Evolutionary conservation across 2,888 invertebrate species (phyloP), one percentile per base, ranked within the genome.

Genomic region (Malthinus flaveolus): DNA sequence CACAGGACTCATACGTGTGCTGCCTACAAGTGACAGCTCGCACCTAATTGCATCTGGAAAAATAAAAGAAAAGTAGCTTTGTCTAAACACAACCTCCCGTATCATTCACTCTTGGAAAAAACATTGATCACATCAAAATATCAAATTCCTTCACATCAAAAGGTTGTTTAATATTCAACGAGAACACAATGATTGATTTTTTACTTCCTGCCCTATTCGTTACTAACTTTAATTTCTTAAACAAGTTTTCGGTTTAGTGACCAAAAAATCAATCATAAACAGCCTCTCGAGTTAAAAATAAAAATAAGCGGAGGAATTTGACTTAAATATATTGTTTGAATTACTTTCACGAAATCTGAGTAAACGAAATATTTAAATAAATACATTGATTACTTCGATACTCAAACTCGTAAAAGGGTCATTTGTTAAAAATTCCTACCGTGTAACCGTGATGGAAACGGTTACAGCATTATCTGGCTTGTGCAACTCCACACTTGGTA

Each of bases 61-160:
- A 78, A 79, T 77, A 79, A 79, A 79, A 77, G 77, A 74, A 78
- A 78, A 78, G 77, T 79, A 79, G 78, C 75, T 70, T 75, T 73
- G 75, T 77, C 75, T 76, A 72, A 71, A 64, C 58, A 63, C 58
- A 63, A 62, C 51, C 57, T 57, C 52, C 58, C 55, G 51, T 49
- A 55, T 2, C 39, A 15, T 42, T 45, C 32, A 61, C 39, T 47
- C 58, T 55, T 59, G 59, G 55, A 56, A 50, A 55, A 37, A 49
- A 34, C 23, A 23, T 2, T 23, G 23, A 23, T 23, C 23, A 23
- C 23, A 23, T 23, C 23, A 23, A 23, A 23, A 23, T 23, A 23
- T 23, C 23, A 23, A 23, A 23, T 23, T 23, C 23, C 23, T 23
- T 23, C 23, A 23, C 23, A 23, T 23, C 5, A 3, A 23, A 23